These are phyloP conservation scores for Epizoanthus ramosus DNA, from an alignment of 92 coral and sea anemone genomes.

Conservation along the genomic window DNA sequence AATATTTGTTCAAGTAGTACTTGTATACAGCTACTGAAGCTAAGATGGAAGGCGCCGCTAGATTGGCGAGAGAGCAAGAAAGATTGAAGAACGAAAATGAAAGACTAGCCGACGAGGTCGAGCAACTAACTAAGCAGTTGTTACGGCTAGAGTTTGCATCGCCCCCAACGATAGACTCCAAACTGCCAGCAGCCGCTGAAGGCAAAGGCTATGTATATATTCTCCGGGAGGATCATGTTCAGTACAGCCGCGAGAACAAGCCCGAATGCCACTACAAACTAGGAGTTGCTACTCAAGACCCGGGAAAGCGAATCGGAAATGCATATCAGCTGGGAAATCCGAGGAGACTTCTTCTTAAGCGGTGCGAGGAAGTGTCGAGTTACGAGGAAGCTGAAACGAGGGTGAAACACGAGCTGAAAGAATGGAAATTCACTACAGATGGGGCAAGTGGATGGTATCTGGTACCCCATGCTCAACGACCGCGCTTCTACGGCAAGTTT, in stretches of 20 bases:
- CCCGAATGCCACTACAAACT: conserved; percentile 6
- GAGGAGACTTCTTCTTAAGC: conserved; percentile 5
- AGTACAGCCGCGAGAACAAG: neutral
- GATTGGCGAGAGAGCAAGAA: conserved; percentile 1
- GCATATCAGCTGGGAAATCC: conserved; percentile 1
- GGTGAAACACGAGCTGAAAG: conserved; percentile 3
- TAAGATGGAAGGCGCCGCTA: no score
- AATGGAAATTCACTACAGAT: conserved; percentile 10
- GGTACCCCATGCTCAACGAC: conserved; percentile 1
- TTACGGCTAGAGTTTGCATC: conserved; percentile 12
- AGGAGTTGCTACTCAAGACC: conserved; percentile 14
- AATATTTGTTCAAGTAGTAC: no score
- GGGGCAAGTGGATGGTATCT: conserved; percentile 11
- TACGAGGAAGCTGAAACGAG: conserved; percentile 10
- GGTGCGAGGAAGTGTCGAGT: conserved; percentile 30
- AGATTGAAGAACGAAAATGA: conserved; percentile 1
- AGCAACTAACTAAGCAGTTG: neutral
- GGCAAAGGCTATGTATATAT: conserved; percentile 18
- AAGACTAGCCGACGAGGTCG: neutral
- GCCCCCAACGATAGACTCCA: conserved; percentile 7
- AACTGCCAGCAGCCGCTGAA: neutral
- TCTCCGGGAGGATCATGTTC: neutral
- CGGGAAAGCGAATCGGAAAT: neutral
- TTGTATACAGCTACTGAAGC: no score
- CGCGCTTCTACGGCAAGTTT: conserved; percentile 28